phyloP scores from a whole-genome alignment of 30 jellyfish, hydroid and myxozoan species.

The Hydractinia echinata region DNA sequence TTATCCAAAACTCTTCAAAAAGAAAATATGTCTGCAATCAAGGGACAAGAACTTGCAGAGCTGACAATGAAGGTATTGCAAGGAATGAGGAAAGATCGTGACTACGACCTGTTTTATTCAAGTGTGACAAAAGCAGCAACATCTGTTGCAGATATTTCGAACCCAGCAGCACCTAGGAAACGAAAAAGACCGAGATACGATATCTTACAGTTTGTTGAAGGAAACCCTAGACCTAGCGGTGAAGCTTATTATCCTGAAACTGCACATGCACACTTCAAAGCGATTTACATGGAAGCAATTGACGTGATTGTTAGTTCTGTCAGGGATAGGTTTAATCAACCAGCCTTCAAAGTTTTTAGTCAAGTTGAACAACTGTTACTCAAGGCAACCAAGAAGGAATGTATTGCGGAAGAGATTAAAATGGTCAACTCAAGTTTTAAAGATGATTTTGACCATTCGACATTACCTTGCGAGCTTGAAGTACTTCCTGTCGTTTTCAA shows the following conservation, averaged over 20 bases:
- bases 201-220: neutral
- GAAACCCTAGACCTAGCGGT: neutral
- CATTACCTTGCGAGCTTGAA: no score
- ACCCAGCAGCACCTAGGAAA: neutral
- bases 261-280: slow-evolving; percentile 20
- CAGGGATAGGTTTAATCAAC: slow-evolving; percentile 19
- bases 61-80: neutral
- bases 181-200: neutral
- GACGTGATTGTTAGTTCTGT: neutral
- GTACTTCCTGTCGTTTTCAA: no score
- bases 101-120: neutral
- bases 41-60: no score
- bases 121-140: neutral
- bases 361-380: no score
- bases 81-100: neutral
- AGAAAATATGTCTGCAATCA: no score
- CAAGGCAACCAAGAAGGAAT: no score
- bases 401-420: no score
- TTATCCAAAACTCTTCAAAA: slow-evolving; percentile 37
- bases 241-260: slow-evolving; percentile 23
- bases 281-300: slow-evolving; percentile 4
- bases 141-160: neutral
- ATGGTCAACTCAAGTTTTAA: no score
- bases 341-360: no score
- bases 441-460: no score